These are phyloP conservation scores for Nothoprocta perdicaria DNA, from an alignment of 2,113 vertebrate species.

Conservation along the genomic window DNA sequence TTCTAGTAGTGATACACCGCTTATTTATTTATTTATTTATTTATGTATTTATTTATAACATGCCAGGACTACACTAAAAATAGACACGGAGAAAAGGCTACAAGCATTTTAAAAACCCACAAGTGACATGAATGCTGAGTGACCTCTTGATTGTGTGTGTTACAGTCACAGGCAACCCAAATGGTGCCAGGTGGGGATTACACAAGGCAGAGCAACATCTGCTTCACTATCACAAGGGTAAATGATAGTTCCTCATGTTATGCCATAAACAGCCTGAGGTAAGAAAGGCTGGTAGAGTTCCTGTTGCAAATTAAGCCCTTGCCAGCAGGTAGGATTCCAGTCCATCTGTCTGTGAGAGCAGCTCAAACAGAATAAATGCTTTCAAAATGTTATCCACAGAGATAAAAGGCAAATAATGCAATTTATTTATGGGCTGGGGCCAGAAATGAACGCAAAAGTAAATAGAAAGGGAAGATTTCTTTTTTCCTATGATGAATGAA, in stretches of 20 bases:
- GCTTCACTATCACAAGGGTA: slow-evolving; percentile 53
- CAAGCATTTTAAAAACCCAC: neutral
- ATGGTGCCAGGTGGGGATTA: slow-evolving; percentile 66
- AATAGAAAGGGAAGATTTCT: slow-evolving; percentile 25
- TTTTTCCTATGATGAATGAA: slow-evolving; percentile 38
- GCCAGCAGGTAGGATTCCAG: slow-evolving; percentile 57
- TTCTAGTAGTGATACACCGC: neutral
- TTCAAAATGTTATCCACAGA: slow-evolving; percentile 34
- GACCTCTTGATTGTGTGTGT: slow-evolving; percentile 8
- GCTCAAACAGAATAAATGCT: slow-evolving; percentile 36
- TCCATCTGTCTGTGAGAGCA: slow-evolving; percentile 52
- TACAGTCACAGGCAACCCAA: neutral
- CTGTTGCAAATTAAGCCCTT: slow-evolving; percentile 56
- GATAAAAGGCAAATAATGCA: slow-evolving; percentile 43
- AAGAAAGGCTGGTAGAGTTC: slow-evolving; percentile 40
- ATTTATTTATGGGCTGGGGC: slow-evolving; percentile 49
- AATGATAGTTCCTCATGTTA: slow-evolving; percentile 51
- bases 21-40: neutral
- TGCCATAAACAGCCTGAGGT: slow-evolving; percentile 63
- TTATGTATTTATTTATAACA: neutral
- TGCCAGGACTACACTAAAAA: neutral
- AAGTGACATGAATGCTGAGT: slow-evolving; percentile 34
- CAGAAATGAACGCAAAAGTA: slow-evolving; percentile 43
- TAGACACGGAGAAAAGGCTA: slow-evolving; percentile 1
- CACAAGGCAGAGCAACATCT: slow-evolving; percentile 57